These are phyloP conservation scores for Hipparchia sbordonii DNA, from an alignment of 2,888 invertebrate genomes.

Conservation along the genomic window DNA sequence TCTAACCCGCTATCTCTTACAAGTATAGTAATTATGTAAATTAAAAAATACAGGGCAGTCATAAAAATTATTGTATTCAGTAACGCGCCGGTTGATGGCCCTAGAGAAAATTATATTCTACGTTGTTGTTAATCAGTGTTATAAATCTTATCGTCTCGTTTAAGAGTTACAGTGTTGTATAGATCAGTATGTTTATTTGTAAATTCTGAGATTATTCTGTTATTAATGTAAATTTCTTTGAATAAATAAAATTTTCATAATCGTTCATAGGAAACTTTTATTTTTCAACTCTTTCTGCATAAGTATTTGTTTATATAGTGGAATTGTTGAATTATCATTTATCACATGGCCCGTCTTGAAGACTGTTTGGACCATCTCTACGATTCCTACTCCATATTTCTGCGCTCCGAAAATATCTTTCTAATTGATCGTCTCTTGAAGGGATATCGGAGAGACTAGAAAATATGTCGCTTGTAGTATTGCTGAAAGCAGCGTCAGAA, in stretches of 20 bases:
- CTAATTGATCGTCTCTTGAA: slow-evolving; percentile 66
- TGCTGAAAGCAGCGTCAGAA: slow-evolving; percentile 67
- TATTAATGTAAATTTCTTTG: slow-evolving; percentile 80
- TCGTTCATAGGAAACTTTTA: slow-evolving; percentile 74
- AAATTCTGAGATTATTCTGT: slow-evolving; percentile 80
- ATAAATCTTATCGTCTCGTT: slow-evolving; percentile 80
- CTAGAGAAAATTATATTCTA: slow-evolving; percentile 74
- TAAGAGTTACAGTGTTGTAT: slow-evolving; percentile 82
- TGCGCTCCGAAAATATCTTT: slow-evolving; percentile 69
- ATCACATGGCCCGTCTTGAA: slow-evolving; percentile 11
- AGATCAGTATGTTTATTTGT: slow-evolving; percentile 80
- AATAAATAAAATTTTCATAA: slow-evolving; percentile 82
- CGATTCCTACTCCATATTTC: slow-evolving; percentile 64
- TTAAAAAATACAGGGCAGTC: slow-evolving; percentile 35
- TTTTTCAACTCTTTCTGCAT: slow-evolving; percentile 11
- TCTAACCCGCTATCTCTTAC: too few species aligned
- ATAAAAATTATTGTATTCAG: slow-evolving; percentile 61
- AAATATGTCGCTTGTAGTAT: slow-evolving; percentile 54
- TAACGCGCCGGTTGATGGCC: slow-evolving; percentile 66
- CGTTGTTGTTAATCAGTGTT: slow-evolving; percentile 82
- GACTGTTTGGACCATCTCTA: slow-evolving; percentile 29
- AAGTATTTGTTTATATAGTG: neutral
- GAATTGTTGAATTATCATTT: slow-evolving; percentile 9
- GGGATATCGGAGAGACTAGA: slow-evolving; percentile 52
- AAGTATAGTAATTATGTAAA: too few species aligned